Evolutionary conservation across 1,140 invertebrate genomes (phyloP).

Genomic region (Drosophila nigrodunni): DNA sequence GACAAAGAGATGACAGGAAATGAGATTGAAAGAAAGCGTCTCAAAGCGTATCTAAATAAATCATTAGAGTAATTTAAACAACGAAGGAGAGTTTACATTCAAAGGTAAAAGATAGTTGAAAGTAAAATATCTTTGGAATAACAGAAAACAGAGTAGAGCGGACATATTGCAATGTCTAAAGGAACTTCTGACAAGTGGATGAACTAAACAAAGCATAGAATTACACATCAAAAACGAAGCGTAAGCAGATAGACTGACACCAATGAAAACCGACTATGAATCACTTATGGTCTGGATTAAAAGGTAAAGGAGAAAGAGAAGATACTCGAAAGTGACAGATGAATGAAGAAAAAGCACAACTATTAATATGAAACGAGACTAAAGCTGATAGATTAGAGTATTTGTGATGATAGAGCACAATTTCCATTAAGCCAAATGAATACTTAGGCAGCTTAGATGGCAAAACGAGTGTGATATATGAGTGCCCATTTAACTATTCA

Average conservation of each 20-base stretch:
- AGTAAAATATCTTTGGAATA: too few relatives aligned
- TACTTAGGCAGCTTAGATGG: neutral
- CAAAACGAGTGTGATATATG: neutral
- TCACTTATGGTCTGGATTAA: too few relatives aligned
- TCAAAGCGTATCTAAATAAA: conserved; percentile 5
- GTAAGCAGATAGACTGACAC: too few relatives aligned
- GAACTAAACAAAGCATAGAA: too few relatives aligned
- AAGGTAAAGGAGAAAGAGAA: too few relatives aligned
- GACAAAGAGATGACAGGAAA: conserved; percentile 33
- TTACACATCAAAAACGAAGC: too few relatives aligned
- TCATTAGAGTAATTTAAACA: neutral
- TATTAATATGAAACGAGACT: too few relatives aligned
- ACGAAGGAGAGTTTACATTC: neutral
- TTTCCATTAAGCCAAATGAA: conserved; percentile 4
- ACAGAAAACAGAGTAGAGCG: too few relatives aligned
- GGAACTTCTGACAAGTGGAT: too few relatives aligned
- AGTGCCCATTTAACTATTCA: conserved; percentile 6
- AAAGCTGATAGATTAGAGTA: neutral
- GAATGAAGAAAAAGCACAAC: neutral
- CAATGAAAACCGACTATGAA: too few relatives aligned
- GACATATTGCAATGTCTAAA: too few relatives aligned
- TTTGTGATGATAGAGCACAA: neutral
- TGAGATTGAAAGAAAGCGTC: conserved; percentile 19
- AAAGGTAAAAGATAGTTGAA: neutral
- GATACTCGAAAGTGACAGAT: neutral